phyloP scores from a whole-genome alignment of 1,140 invertebrate genomes.

The Oscheius sp. region DNA sequence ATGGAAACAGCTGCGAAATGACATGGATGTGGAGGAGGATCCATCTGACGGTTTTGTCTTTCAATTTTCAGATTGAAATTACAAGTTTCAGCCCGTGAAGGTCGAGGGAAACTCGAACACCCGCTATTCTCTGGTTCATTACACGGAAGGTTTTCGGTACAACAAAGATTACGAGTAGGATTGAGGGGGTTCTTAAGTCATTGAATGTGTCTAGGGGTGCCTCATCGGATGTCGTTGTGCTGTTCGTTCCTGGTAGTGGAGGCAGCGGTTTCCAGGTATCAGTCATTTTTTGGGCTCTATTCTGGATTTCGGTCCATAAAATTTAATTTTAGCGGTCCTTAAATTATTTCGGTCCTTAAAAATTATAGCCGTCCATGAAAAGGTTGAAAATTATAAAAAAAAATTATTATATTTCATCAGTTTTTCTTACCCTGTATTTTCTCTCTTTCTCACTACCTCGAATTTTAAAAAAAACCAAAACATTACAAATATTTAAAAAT shows the following conservation, averaged over 20 bases:
- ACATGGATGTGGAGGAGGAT: constrained; percentile 21
- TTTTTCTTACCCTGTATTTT: too few species aligned
- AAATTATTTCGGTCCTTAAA: too few species aligned
- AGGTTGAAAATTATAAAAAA: too few species aligned
- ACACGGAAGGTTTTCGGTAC: not conserved
- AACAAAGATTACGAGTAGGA: not conserved
- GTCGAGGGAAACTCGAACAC: not conserved
- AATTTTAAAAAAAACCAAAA: too few species aligned
- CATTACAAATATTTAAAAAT: too few species aligned
- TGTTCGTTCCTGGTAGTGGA: constrained; percentile 10
- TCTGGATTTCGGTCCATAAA: too few species aligned
- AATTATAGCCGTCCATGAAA: too few species aligned
- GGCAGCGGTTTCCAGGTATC: constrained; percentile 11
- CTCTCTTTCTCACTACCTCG: too few species aligned
- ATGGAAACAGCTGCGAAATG: constrained; percentile 5
- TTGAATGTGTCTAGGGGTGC: not conserved
- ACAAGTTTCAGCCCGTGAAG: not conserved
- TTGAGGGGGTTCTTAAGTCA: not conserved
- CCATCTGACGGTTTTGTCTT: not conserved
- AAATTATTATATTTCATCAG: too few species aligned
- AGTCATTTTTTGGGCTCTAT: too few species aligned
- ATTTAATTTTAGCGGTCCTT: too few species aligned
- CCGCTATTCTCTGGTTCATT: not conserved
- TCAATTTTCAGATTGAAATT: not conserved
- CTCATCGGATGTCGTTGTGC: not conserved